phyloP scores from a whole-genome alignment of 1,140 invertebrate species.

The Drosophila teissieri region DNA sequence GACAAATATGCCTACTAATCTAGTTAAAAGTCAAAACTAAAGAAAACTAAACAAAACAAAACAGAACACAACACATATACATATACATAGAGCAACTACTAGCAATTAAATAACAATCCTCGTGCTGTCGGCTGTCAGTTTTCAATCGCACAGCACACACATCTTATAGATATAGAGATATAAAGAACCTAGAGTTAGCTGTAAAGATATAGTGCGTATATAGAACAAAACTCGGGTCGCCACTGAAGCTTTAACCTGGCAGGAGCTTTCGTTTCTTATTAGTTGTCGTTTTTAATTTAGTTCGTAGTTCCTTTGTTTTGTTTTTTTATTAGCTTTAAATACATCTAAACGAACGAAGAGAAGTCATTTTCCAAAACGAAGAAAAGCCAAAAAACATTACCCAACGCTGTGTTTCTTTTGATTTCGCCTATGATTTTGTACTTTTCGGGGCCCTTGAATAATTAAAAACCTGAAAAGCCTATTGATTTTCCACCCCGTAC shows the following conservation, averaged over 20 bases:
- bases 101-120: slow-evolving; percentile 56
- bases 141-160: slow-evolving; percentile 16
- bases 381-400: slow-evolving; percentile 32
- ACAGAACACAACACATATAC: slow-evolving; percentile 22
- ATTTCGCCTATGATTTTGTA: slow-evolving; percentile 33
- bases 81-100: slow-evolving; percentile 54
- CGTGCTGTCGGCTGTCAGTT: slow-evolving; percentile 22
- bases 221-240: slow-evolving; percentile 54
- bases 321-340: slow-evolving; percentile 45
- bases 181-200: slow-evolving; percentile 25
- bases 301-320: slow-evolving; percentile 50
- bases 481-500: slow-evolving; percentile 65
- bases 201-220: slow-evolving; percentile 33
- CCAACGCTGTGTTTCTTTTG: slow-evolving; percentile 52
- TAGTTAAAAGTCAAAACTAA: slow-evolving; percentile 53
- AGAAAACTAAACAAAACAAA: neutral
- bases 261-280: slow-evolving; percentile 42
- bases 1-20: slow-evolving; percentile 52
- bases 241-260: slow-evolving; percentile 54
- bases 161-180: slow-evolving; percentile 14
- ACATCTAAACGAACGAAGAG: slow-evolving; percentile 29
- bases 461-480: slow-evolving; percentile 26
- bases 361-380: slow-evolving; percentile 31
- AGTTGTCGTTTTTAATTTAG: slow-evolving; percentile 50
- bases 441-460: slow-evolving; percentile 27